Evolutionary conservation across 2,888 invertebrate species (phyloP), one percentile per base, ranked within the genome.

Genomic region (Ophonus ardosiacus): DNA sequence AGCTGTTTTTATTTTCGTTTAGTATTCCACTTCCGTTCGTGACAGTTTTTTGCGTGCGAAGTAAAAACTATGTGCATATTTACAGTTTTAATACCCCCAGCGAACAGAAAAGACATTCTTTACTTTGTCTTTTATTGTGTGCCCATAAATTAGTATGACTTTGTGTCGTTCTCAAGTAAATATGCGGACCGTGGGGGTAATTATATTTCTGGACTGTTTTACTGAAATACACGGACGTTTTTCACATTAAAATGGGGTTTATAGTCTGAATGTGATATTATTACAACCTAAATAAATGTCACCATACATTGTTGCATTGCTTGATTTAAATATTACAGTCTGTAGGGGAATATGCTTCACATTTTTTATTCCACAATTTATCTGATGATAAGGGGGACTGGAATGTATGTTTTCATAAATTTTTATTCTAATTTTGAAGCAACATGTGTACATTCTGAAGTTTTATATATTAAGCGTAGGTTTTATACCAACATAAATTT

Each of bases 11-110:
- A 74, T 74, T 74, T 65, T 74, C 43, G 71, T 74, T 74, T 74
- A 74, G 71, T 74, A 74, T 74, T 74, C 71, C 43, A 74, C 71
- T 74, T 74, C 71, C 71, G 71, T 74, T 74, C 71, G 71, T 74
- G 71, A 74, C 71, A 43, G 51, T 74, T 74, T 71, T 74, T 74
- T 68, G 68, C 68, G 68, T 68, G 43, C 71, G 43, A 74, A 74
- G 43, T 74, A 17, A 43, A 74, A 74, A 74, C 71, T 74, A 74
- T 74, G 71, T 74, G 71, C 71, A 74, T 74, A 74, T 74, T 74
- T 74, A 74, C 43, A 43, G 71, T 74, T 74, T 74, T 74, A 74
- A 74, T 74, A 74, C 71, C 18, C 43, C 17, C 71, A 18, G 18
- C 63, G 63, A 8, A 24, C 21, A 63, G 63, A 63, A 63, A 63